Evolutionary conservation across 2,888 invertebrate species (phyloP).

Genomic region (Allolobophora icterica): DNA sequence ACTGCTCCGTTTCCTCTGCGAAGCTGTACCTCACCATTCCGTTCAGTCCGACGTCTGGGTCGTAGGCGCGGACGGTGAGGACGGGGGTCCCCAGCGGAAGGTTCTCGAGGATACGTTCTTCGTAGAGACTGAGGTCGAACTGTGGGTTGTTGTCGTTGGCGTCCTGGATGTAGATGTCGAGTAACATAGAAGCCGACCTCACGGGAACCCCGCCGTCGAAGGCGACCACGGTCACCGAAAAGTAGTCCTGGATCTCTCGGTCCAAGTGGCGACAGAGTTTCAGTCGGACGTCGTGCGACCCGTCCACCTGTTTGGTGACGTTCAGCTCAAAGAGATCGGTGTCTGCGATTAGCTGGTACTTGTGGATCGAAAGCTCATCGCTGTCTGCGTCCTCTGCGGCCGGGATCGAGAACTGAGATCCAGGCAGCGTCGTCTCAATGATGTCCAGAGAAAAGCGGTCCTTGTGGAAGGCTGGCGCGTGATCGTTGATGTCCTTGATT

Average conservation of each 20-base stretch:
- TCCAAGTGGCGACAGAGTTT: conserved; percentile 33
- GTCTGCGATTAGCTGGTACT: conserved; percentile 40
- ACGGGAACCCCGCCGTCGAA: conserved; percentile 36
- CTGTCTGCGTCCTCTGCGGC: conserved; percentile 45
- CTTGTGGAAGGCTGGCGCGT: conserved; percentile 40
- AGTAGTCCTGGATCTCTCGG: conserved; percentile 37
- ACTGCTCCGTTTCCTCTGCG: not conserved
- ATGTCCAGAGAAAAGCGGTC: conserved; percentile 26
- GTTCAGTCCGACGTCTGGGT: conserved; percentile 87
- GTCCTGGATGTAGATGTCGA: conserved; percentile 37
- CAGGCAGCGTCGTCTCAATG: conserved; percentile 39
- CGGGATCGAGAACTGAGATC: conserved; percentile 41
- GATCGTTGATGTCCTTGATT: conserved; percentile 45
- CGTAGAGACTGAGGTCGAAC: conserved; percentile 36
- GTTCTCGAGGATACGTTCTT: conserved; percentile 34
- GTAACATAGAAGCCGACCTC: conserved; percentile 30
- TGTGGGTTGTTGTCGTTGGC: conserved; percentile 41
- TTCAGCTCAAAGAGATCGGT: conserved; percentile 41
- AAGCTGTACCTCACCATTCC: conserved; percentile 73
- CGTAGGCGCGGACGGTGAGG: conserved; percentile 70
- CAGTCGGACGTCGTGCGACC: conserved; percentile 58
- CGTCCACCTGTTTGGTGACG: conserved; percentile 39
- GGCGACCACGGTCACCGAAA: conserved; percentile 35
- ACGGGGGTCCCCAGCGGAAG: conserved; percentile 75
- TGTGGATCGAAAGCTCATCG: conserved; percentile 37